phyloP scores from a whole-genome alignment of 2,797 vertebrate species.

The Gila robusta region DNA sequence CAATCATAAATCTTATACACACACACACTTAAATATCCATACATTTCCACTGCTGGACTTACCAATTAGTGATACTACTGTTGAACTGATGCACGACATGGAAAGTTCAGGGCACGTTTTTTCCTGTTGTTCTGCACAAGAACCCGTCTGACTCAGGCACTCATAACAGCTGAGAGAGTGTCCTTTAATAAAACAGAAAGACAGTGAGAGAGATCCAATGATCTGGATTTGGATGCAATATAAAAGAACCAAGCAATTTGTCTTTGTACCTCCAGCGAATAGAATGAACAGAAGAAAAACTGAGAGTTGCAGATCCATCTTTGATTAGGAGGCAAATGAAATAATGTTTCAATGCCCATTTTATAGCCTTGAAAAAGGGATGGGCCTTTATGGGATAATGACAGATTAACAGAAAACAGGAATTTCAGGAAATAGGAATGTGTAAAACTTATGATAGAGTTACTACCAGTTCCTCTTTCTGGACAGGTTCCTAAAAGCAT shows the following conservation, averaged over 20 bases:
- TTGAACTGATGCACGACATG: neutral
- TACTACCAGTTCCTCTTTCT: too few relatives aligned
- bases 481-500: too few relatives aligned
- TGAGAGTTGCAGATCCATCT: neutral
- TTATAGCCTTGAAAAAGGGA: neutral
- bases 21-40: too few relatives aligned
- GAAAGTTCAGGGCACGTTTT: fast-evolving
- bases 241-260: too few relatives aligned
- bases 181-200: neutral
- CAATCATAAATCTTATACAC: neutral
- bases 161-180: neutral
- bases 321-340: neutral
- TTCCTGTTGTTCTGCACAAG: neutral
- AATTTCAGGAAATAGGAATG: neutral
- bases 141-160: fast-evolving
- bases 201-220: neutral
- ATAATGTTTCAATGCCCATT: neutral
- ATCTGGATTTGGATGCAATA: neutral
- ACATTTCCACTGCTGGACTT: neutral
- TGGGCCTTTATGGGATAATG: neutral
- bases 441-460: too few relatives aligned
- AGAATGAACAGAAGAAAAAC: neutral
- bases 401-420: neutral
- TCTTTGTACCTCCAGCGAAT: neutral
- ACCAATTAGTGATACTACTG: fast-evolving